Evolutionary conservation across 2,888 invertebrate species (phyloP), one percentile per base, ranked within the genome.

Genomic region (Archaeoteleia sp.): DNA sequence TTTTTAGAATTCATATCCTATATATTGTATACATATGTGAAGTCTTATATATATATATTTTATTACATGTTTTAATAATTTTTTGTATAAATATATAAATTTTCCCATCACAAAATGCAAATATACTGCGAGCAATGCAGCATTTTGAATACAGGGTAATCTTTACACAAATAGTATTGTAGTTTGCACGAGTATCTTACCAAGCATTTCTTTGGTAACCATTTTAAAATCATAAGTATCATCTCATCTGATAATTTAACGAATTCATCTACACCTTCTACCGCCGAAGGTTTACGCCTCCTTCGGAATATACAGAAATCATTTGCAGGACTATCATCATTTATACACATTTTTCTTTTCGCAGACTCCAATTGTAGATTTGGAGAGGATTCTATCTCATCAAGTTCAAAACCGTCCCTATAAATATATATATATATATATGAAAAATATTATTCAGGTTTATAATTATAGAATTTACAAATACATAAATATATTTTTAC

Each of bases 201-300:
- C 93, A 34, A 94, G 93, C 74, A 91, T 65, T 90, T 87, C 78
- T 95, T 95, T 0, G 95, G 94, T 48, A 97, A 87, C 91, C 92
- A 94, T 69, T 91, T 89, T 75, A 96, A 92, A 48, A 97, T 91
- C 70, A 90, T 89, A 13, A 97, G 87, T 34, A 96, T 89, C 76
- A 96, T 91, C 86, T 97, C 97, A 85, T 97, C 96, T 0, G 96
- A 95, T 5, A 96, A 86, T 3, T 87, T 86, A 10, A 88, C 88
- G 85, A 95, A 95, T 39, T 91, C 88, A 83, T 94, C 91, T 87
- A 83, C 82, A 72, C 86, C 86, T 77, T 57, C 80, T 62, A 80
- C 78, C n/a, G n/a, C n/a, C 74, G 76, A 87, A 79, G 65, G 76
- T 77, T 39, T 87, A 78, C 76, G 85, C 80, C 70, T 86, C 72